Evolutionary conservation across 1,140 invertebrate species (phyloP), one percentile per base, ranked within the genome.

Genomic region (Dendrolimus kikuchii): DNA sequence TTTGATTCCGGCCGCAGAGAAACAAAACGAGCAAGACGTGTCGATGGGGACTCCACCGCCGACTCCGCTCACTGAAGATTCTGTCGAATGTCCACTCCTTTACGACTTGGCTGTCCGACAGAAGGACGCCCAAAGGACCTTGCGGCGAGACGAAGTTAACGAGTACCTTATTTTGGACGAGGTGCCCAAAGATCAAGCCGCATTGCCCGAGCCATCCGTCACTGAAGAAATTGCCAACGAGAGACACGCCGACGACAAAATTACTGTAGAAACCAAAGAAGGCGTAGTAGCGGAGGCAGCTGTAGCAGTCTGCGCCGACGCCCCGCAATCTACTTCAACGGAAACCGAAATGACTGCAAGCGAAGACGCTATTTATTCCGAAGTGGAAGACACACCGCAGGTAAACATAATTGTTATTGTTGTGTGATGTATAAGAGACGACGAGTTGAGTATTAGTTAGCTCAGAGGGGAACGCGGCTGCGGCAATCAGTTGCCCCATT

Each of bases 311-410:
- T 48, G 56, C 46, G 43, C 48, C 7, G 55, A 51, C 5, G 48
- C 59, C 9, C 48, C 57, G 4, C 56, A 23, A 23, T 23, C 59
- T 5, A 59, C 64, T 9, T 42, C 45, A 6, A 5, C 51, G 10
- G 60, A 89, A 91, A 68, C 4, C 9, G 40, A 23, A 5, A 6
- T n/a, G 5, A 7, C 23, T 7, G n/a, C 6, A 49, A 90, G 91
- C 53, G 92, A 93, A 57, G 87, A 90, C 49, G 81, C 92, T 44
- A 91, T 92, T 49, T 94, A 94, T 81, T 93, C 92, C 37, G 93
- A 93, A 68, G 81, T 86, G 23, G 80, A 83, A 48, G 77, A 81
- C 40, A 89, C 90, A 68, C 88, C 90, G 62, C 76, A 81, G 77
- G 77, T 81, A 80, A 54, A 51, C 8, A 9, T 45, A 37, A 37